Conservation (phyloP, 1,140 invertebrate genomes). For the Artemia franciscana region DNA sequence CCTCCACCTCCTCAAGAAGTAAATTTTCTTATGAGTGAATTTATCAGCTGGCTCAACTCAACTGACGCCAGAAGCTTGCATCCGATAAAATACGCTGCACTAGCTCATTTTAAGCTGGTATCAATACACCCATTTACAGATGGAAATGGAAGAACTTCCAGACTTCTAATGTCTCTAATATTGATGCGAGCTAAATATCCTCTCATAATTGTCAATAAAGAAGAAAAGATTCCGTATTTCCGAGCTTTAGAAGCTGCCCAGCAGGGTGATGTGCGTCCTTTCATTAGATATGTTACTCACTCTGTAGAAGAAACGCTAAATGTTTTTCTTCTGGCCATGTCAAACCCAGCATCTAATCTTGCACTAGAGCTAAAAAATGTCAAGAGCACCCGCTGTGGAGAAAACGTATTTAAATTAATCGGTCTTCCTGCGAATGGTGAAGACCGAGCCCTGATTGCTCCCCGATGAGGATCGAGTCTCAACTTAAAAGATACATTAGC, state of each 20-base stretch:
- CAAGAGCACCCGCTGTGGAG: too few species aligned
- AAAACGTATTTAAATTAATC: too few species aligned
- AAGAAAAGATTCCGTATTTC: slow-evolving; percentile 56
- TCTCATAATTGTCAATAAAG: slow-evolving; percentile 79
- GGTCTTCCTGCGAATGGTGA: too few species aligned
- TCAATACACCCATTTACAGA: slow-evolving; percentile 80
- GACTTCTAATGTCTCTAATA: slow-evolving; percentile 85
- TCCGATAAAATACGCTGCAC: slow-evolving; percentile 32
- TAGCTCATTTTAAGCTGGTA: slow-evolving; percentile 89
- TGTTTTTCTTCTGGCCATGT: slow-evolving; percentile 66
- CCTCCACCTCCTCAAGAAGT: slow-evolving; percentile 63
- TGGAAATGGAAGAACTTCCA: slow-evolving; percentile 81
- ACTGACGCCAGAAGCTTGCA: slow-evolving; percentile 57
- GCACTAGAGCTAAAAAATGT: too few species aligned
- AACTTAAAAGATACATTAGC: too few species aligned
- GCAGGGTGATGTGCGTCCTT: slow-evolving; percentile 70
- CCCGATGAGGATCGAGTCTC: too few species aligned
- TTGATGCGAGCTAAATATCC: slow-evolving; percentile 92
- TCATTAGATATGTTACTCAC: slow-evolving; percentile 80
- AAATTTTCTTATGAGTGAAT: slow-evolving; percentile 55
- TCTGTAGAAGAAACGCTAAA: slow-evolving; percentile 79
- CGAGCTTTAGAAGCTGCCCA: slow-evolving; percentile 69
- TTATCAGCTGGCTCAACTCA: slow-evolving; percentile 72
- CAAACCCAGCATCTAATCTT: too few species aligned
- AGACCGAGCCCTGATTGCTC: too few species aligned